These are phyloP conservation scores for Turritopsis rubra DNA, from an alignment of 30 jellyfish, hydroid and myxozoan species.

Conservation along the genomic window DNA sequence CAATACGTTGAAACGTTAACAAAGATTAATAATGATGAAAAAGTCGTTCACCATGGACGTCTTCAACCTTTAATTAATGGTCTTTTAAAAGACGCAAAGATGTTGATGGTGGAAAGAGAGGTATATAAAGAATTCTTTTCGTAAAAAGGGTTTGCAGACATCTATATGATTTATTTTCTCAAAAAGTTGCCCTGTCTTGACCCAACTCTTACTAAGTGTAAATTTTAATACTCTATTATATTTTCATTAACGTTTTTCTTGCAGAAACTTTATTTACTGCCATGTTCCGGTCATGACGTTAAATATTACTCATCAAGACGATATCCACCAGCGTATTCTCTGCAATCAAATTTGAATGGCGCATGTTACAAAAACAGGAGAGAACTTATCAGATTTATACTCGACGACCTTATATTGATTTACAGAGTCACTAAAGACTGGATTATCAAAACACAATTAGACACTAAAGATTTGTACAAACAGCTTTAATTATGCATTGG, in stretches of 20 bases:
- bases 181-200: not conserved
- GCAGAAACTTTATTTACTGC: not conserved
- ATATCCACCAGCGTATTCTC: not conserved
- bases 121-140: not conserved
- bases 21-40: not conserved
- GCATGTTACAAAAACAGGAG: not conserved
- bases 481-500: not conserved
- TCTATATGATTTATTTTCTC: not conserved
- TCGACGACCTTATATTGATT: not conserved
- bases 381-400: not conserved
- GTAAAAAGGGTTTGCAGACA: not conserved
- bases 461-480: not conserved
- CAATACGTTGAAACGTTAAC: not conserved
- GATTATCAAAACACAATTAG: not conserved
- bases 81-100: not conserved
- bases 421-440: not conserved
- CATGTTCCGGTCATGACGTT: not conserved
- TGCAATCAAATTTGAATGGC: not conserved
- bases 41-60: not conserved
- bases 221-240: not conserved
- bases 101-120: not conserved
- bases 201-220: not conserved
- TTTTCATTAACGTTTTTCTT: no score
- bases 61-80: not conserved
- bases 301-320: not conserved